phyloP scores from a whole-genome alignment of 2,797 vertebrate genomes.

The Melanotaenia trifasciata region DNA sequence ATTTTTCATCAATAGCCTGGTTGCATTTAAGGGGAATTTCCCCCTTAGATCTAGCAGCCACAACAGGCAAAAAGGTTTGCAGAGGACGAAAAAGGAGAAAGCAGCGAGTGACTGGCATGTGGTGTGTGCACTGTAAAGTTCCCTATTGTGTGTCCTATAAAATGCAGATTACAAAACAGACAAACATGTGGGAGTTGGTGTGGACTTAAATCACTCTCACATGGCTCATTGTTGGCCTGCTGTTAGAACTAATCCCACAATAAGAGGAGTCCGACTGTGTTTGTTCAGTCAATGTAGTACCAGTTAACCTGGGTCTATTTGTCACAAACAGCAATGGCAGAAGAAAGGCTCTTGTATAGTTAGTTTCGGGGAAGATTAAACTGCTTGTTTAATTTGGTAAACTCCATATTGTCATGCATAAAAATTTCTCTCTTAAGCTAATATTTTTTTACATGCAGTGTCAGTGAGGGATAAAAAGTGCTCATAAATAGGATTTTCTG shows the following conservation, averaged over 20 bases:
- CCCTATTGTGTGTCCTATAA: constrained; percentile 34
- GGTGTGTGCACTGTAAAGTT: constrained; percentile 31
- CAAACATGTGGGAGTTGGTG: constrained; percentile 32
- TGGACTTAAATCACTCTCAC: constrained; percentile 48
- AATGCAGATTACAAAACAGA: constrained; percentile 49
- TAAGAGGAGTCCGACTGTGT: not conserved
- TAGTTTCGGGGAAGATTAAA: no score
- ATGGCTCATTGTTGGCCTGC: constrained; percentile 32
- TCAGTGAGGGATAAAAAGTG: not conserved
- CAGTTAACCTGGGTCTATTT: not conserved
- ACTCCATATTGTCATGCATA: not conserved
- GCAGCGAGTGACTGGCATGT: constrained; percentile 61
- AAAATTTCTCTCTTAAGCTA: not conserved
- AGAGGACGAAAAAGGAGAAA: constrained; percentile 62
- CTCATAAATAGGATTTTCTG: not conserved
- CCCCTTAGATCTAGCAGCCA: constrained; percentile 71
- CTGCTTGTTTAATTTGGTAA: not conserved
- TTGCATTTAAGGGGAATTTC: constrained; percentile 64
- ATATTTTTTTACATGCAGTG: not conserved
- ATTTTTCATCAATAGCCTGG: constrained; percentile 68
- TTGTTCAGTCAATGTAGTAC: not conserved
- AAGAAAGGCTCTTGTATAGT: not conserved
- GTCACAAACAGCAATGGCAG: not conserved
- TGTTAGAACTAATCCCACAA: constrained; percentile 21
- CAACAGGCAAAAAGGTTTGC: constrained; percentile 41